Conservation (phyloP, 2,888 invertebrate species). For the Ichneumon xanthorius region DNA sequence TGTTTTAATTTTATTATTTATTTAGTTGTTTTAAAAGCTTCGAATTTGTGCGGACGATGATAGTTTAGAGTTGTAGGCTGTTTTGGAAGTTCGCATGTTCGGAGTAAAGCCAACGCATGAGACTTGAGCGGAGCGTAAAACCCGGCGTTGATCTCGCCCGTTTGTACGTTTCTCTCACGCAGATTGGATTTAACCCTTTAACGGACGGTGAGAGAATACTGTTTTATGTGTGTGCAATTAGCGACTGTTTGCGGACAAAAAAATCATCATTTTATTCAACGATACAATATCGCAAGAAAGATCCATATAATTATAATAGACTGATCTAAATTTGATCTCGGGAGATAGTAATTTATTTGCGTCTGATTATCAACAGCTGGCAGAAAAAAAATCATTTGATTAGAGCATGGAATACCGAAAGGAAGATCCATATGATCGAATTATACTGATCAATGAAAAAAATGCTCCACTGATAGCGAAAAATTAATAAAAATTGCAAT, state of each 20-base stretch:
- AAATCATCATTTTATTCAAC: not conserved
- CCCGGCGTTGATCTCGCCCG: no score
- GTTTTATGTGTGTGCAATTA: no score
- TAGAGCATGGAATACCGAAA: not conserved
- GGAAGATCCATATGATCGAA: not conserved
- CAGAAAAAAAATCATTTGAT: not conserved
- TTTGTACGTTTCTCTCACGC: not conserved
- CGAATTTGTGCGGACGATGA: no score
- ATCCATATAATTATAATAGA: not conserved
- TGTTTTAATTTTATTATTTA: no score
- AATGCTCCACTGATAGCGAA: not conserved
- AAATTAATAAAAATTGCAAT: not conserved
- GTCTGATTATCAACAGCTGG: not conserved
- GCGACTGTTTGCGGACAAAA: not conserved
- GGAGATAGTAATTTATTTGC: not conserved
- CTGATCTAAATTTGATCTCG: not conserved
- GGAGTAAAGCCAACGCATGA: no score
- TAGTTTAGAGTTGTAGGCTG: no score
- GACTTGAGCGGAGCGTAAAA: no score
- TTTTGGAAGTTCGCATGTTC: no score
- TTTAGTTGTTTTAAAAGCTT: no score
- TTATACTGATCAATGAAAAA: not conserved
- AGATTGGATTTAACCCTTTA: no score
- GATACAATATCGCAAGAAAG: not conserved
- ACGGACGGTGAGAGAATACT: no score